Evolutionary conservation across 2,888 invertebrate species (phyloP).

Genomic region (Linnaemya vulpina): DNA sequence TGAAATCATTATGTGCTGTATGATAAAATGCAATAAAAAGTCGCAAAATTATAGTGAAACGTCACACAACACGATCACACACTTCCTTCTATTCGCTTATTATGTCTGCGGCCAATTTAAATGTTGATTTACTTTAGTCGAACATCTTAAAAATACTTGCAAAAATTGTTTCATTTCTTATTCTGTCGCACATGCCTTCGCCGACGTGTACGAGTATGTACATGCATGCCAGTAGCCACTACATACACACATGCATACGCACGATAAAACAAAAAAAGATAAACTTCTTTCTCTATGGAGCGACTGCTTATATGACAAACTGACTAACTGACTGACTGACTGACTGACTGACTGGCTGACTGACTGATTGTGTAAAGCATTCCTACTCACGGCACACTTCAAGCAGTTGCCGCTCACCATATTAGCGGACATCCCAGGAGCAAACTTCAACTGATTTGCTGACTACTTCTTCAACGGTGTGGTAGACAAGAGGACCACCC

Average conservation of each 20-base stretch:
- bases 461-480: constrained; percentile 64
- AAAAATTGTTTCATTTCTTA: constrained; percentile 40
- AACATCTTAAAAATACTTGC: constrained; percentile 50
- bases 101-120: constrained; percentile 36
- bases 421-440: constrained; percentile 71
- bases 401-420: constrained; percentile 72
- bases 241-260: neutral
- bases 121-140: constrained; percentile 35
- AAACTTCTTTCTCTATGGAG: too few relatives aligned
- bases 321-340: too few relatives aligned
- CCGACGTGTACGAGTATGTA: neutral
- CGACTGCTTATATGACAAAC: too few relatives aligned
- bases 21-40: constrained; percentile 70
- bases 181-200: constrained; percentile 20
- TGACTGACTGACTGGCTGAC: too few relatives aligned
- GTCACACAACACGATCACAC: constrained; percentile 20
- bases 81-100: neutral
- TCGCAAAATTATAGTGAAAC: constrained; percentile 68
- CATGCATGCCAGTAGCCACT: neutral
- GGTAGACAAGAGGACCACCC: constrained; percentile 70
- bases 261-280: neutral
- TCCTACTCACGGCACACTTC: constrained; percentile 72
- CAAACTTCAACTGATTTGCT: constrained; percentile 68
- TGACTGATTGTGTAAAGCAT: constrained; percentile 57
- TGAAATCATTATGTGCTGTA: constrained; percentile 71